These are phyloP conservation scores for Aethina tumida DNA, from an alignment of 1,140 invertebrate genomes.

Conservation along the genomic window DNA sequence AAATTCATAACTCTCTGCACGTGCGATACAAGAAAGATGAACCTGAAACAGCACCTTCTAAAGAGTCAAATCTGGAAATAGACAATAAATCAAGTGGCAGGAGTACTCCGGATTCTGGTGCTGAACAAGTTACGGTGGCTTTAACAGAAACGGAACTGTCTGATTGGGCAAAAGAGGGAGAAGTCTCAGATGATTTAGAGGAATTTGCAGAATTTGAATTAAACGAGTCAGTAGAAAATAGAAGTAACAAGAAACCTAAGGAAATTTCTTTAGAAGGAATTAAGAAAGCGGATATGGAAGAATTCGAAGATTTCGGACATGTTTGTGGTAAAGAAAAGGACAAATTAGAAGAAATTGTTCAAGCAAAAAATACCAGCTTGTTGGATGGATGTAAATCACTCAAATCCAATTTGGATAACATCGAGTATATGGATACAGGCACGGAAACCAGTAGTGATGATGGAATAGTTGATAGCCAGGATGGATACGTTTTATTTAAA, in stretches of 20 bases:
- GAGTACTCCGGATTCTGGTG: constrained; percentile 45
- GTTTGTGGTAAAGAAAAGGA: constrained; percentile 34
- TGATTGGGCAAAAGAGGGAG: constrained; percentile 72
- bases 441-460: constrained; percentile 52
- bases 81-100: constrained; percentile 35
- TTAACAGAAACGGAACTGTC: constrained; percentile 76
- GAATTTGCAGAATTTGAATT: constrained; percentile 53
- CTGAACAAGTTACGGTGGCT: constrained; percentile 54
- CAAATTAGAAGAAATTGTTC: constrained; percentile 15
- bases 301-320: constrained; percentile 29
- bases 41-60: constrained; percentile 11
- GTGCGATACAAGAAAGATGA: constrained; percentile 14
- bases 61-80: constrained; percentile 10
- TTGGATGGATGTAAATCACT: constrained; percentile 9
- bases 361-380: constrained; percentile 32
- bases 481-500: constrained; percentile 60
- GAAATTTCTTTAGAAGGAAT: too few relatives aligned
- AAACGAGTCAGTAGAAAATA: constrained; percentile 42
- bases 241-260: constrained; percentile 37
- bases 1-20: constrained; percentile 26
- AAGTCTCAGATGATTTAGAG: constrained; percentile 61
- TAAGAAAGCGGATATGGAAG: constrained; percentile 22
- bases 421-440: constrained; percentile 69
- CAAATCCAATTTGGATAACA: constrained; percentile 39
- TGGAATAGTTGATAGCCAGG: constrained; percentile 44